Evolutionary conservation across 2,113 vertebrate species (phyloP).

Genomic region (Colistium nudipinnis): DNA sequence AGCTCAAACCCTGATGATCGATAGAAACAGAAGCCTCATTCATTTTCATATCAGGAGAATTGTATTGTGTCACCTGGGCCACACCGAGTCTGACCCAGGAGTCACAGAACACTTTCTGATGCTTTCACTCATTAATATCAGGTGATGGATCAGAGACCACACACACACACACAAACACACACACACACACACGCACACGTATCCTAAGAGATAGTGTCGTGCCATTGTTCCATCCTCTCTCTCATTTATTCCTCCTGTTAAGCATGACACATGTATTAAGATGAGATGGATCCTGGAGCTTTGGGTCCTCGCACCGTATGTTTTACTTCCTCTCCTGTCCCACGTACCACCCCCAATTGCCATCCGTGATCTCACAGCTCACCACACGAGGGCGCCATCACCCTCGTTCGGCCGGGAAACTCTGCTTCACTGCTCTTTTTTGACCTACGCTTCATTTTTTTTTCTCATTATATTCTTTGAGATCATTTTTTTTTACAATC

Average conservation of each 20-base stretch:
- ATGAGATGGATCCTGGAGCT: constrained; percentile 82
- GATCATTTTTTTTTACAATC: neutral
- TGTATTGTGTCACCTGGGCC: neutral
- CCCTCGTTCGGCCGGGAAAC: too few species aligned
- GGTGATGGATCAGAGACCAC: constrained; percentile 52
- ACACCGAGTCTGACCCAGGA: constrained; percentile 8
- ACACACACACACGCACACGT: constrained; percentile 47
- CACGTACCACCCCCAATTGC: constrained; percentile 20
- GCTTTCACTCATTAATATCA: constrained; percentile 55
- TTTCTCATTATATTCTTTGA: neutral
- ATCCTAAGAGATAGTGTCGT: constrained; percentile 66
- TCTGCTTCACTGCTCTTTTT: too few species aligned
- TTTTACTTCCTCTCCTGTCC: constrained; percentile 64
- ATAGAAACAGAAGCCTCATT: neutral
- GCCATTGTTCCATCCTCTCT: constrained; percentile 76
- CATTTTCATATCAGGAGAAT: neutral
- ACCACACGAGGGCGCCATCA: constrained; percentile 71
- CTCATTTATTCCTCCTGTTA: constrained; percentile 83
- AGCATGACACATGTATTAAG: constrained; percentile 84
- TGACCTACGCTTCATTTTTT: neutral
- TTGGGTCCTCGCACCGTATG: constrained; percentile 81
- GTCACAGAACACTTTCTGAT: constrained; percentile 13
- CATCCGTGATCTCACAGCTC: constrained; percentile 34
- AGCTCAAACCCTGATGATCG: neutral
- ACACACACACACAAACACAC: constrained; percentile 37